Percentiles rank a stretch among this genome's conserved stretches.
Conservation (phyloP, 2,113 vertebrate species). For the Scatophagus argus region DNA sequence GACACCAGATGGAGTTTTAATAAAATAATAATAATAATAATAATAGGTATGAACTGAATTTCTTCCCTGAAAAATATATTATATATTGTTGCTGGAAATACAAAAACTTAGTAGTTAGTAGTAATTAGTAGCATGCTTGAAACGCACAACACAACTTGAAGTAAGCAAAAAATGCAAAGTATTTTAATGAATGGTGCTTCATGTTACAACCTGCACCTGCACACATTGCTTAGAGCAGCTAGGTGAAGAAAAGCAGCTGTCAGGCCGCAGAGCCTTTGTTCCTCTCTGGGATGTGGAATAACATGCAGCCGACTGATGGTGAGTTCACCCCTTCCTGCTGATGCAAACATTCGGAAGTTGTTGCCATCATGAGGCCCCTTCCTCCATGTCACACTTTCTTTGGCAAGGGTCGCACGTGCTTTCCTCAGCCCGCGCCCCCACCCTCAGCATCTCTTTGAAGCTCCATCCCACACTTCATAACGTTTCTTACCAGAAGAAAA, state of each 20-base stretch:
- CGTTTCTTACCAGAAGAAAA: background rate
- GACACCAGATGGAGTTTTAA: background rate
- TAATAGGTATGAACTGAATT: background rate
- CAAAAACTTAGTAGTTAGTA: background rate
- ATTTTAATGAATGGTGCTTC: background rate
- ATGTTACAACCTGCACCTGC: background rate
- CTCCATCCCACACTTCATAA: background rate
- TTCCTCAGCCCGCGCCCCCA: conserved; percentile 1
- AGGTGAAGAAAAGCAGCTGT: conserved; percentile 12
- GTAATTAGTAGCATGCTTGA: too few species aligned
- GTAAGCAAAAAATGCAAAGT: background rate
- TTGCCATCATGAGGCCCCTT: conserved; percentile 58
- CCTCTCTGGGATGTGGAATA: conserved; percentile 3
- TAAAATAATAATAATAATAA: too few species aligned
- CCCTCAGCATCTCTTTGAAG: conserved; percentile 6
- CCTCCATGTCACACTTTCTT: conserved; percentile 64
- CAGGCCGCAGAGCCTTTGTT: background rate
- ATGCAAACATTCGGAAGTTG: conserved; percentile 70
- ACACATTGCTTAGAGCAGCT: background rate
- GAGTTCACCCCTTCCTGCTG: conserved; percentile 56
- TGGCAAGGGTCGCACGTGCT: conserved; percentile 28
- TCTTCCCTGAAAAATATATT: background rate
- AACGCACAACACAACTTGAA: too few species aligned
- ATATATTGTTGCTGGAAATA: background rate
- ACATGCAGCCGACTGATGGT: background rate